Percentiles rank a stretch among this genome's conserved stretches.
These are phyloP conservation scores for Tetrax tetrax DNA, from an alignment of 2,113 vertebrate genomes.

Conservation along the genomic window DNA sequence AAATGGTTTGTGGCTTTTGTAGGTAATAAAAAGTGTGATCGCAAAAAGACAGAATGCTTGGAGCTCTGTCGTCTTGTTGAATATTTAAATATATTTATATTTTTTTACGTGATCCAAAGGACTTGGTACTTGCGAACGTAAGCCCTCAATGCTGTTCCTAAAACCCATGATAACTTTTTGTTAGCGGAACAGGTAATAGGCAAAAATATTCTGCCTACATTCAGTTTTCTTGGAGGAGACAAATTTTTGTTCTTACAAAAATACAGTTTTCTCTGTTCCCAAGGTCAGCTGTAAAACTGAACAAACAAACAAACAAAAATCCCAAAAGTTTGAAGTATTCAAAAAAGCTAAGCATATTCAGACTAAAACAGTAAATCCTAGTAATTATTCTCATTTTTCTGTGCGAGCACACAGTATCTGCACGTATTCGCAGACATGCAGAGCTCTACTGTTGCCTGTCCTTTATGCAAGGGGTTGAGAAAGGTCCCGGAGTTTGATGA, in stretches of 20 bases:
- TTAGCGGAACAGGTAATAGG: not conserved
- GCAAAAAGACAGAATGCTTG: not conserved
- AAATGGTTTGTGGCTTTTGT: not conserved
- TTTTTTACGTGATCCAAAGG: not conserved
- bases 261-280: not conserved
- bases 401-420: fast-evolving
- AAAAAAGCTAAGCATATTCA: not conserved
- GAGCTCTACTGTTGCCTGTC: not conserved
- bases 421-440: fast-evolving
- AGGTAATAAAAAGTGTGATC: not conserved
- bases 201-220: not conserved
- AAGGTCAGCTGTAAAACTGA: not conserved
- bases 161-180: fast-evolving
- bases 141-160: not conserved
- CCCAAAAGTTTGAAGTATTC: fast-evolving
- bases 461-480: not conserved
- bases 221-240: not conserved
- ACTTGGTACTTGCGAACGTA: not conserved
- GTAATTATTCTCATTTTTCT: not conserved
- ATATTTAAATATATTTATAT: not conserved
- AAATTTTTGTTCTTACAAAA: not conserved
- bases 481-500: not conserved
- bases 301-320: not conserved
- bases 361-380: not conserved
- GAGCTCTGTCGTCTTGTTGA: not conserved